phyloP scores from a whole-genome alignment of 2,888 invertebrate species.

The Caenorhabditis sinica region DNA sequence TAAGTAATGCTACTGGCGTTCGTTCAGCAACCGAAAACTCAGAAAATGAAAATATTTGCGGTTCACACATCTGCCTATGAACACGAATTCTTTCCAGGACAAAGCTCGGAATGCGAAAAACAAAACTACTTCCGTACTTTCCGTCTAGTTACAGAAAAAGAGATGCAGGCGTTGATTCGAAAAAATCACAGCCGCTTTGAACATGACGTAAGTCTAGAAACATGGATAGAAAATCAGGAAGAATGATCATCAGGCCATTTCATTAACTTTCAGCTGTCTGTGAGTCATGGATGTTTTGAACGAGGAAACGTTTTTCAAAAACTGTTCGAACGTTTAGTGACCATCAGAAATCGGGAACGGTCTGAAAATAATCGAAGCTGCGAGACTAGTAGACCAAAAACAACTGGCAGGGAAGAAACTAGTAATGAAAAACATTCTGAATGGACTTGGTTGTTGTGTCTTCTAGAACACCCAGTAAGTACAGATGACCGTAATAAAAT shows the following conservation, averaged over 20 bases:
- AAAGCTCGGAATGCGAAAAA: slow-evolving; percentile 15
- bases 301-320: not conserved
- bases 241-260: slow-evolving; percentile 2
- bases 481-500: too few relatives aligned
- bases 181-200: too few relatives aligned
- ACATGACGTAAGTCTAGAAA: slow-evolving; percentile 10
- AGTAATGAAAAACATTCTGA: too few relatives aligned
- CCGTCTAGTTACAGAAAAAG: not conserved
- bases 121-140: slow-evolving; percentile 20
- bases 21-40: not conserved
- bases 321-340: not conserved
- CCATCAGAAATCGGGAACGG: not conserved
- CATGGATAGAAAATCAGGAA: not conserved
- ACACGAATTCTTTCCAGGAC: not conserved
- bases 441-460: too few relatives aligned
- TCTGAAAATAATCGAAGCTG: too few relatives aligned
- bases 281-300: not conserved
- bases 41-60: not conserved
- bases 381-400: too few relatives aligned
- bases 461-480: too few relatives aligned
- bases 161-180: not conserved
- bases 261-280: slow-evolving; percentile 2
- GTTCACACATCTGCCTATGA: slow-evolving; percentile 12
- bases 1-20: too few relatives aligned
- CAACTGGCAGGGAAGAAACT: too few relatives aligned